Evolutionary conservation across 2,797 vertebrate species (phyloP), one percentile per base, ranked within the genome.

Genomic region (Ceyx erithaca): DNA sequence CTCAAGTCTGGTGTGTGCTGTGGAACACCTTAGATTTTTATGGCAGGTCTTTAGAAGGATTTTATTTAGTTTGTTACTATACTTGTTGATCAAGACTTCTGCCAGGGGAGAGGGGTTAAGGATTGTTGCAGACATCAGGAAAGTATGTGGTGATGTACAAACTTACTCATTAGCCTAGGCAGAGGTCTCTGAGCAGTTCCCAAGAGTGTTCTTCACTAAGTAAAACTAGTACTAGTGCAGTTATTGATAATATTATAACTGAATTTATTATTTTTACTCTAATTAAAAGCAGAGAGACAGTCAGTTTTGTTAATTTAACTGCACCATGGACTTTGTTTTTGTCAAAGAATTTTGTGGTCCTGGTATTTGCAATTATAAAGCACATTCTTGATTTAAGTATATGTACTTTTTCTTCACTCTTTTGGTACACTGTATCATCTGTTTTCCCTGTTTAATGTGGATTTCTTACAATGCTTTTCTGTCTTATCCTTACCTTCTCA

Each of bases 1-100:
- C 2, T 6, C 8, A n/a, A 25, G 7, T 6, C 31, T 19, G 26
- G 10, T 5, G 8, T 25, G 21, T 59, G 23, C 9, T 0, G 0
- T 48, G 26, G 49, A 71, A 48, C 9, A 5, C 20, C 20, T 62
- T 68, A 35, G 30, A 14, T 30, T 71, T 8, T 28, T 48, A 19
- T 23, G 10, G 9, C 10, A 62, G 41, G 8, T 48, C 3, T 58
- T 49, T 58, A 37, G 2, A 43, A 18, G 46, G 8, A 6, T 69
- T 77, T 75, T 35, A 8, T 81, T 28, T 17, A 31, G 10, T 40
- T 59, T 63, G 2, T 11, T 49, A 6, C 9, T 30, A 4, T 31
- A 8, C 14, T 58, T 55, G 4, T 19, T 49, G 20, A 22, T 72
- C 15, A 66, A 20, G 10, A 19, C 14, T 57, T 5, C 26, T 48